Base-by-base conservation (phyloP, 2,797 vertebrate genomes). In the Syngnathus acus region DNA sequence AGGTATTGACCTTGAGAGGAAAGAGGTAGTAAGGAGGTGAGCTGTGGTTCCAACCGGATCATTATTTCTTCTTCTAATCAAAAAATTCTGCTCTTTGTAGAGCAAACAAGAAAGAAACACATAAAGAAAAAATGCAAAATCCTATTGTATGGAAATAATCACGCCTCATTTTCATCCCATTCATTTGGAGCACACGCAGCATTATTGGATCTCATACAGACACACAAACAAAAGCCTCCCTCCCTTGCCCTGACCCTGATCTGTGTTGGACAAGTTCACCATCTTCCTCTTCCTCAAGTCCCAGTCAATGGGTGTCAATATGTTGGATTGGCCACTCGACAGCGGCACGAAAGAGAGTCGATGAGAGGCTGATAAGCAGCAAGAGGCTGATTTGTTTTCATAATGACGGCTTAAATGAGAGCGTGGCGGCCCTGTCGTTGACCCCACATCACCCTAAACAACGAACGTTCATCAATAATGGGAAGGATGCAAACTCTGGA, bases 311-410 rank as follows among this genome's bases (percentile, higher is more conserved):
- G 73, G 74, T 86, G 90, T 91, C 91, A 62, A 91, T 91, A 87
- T 16, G 68, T 38, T 50, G 82, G 86, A 87, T 89, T 83, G 85
- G 79, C 75, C 4, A 38, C 69, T 69, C 59, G 86, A 87, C 84
- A 84, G 87, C 66, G 74, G 71, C 83, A 71, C 16, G 66, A 78
- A 74, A 80, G 68, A 62, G 81, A 88, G 87, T 92, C 91, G 86
- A 91, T 91, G 84, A 83, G 74, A 72, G 72, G 71, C 84, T 89
- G 88, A 91, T 88, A 86, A 87, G 85, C 77, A 79, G 76, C 62
- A 68, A 80, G 84, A 82, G 82, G 86, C 88, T 87, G 86, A 87
- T 91, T 91, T 91, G 91, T 91, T 92, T 91, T 83, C 87, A 86
- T 91, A 92, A 91, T 91, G 89, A 90, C 19, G 83, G 87, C 89